Evolutionary conservation across 2,113 vertebrate species (phyloP).

Genomic region (Jaculus jaculus): DNA sequence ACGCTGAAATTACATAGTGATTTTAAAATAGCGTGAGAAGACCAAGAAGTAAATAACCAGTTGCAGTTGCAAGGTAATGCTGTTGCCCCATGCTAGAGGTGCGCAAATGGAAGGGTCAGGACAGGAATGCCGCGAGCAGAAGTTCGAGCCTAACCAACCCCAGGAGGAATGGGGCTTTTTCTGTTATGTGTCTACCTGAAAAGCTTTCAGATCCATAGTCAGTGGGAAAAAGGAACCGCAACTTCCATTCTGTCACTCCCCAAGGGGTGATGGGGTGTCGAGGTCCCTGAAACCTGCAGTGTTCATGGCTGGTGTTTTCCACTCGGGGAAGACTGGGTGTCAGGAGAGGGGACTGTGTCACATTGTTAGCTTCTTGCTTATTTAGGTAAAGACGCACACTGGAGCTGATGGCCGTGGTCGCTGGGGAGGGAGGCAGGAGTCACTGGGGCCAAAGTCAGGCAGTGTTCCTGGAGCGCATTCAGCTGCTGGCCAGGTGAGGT

Average conservation of each 20-base stretch:
- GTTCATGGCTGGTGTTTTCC: background rate
- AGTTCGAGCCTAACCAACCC: background rate
- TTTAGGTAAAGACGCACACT: background rate
- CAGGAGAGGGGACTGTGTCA: background rate
- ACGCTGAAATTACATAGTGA: too few species aligned
- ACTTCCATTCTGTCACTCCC: background rate
- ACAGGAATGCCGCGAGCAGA: background rate
- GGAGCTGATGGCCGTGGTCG: background rate
- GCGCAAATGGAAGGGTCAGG: background rate
- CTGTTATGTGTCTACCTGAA: background rate
- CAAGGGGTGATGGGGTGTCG: background rate
- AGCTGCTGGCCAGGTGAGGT: too few species aligned
- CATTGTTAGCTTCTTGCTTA: background rate
- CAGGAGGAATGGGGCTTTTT: background rate
- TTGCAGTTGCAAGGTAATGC: background rate
- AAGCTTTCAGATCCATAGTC: constrained; percentile 9
- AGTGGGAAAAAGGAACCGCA: background rate
- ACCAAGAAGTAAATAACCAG: constrained; percentile 2
- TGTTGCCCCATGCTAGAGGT: background rate
- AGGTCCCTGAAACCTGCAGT: background rate
- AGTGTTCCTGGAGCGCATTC: too few species aligned
- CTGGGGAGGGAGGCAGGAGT: background rate
- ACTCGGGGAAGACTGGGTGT: background rate
- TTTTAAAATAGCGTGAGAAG: background rate
- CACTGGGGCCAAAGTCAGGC: background rate